These are phyloP conservation scores for Nineta flava DNA, from an alignment of 2,888 invertebrate species.

Conservation along the genomic window DNA sequence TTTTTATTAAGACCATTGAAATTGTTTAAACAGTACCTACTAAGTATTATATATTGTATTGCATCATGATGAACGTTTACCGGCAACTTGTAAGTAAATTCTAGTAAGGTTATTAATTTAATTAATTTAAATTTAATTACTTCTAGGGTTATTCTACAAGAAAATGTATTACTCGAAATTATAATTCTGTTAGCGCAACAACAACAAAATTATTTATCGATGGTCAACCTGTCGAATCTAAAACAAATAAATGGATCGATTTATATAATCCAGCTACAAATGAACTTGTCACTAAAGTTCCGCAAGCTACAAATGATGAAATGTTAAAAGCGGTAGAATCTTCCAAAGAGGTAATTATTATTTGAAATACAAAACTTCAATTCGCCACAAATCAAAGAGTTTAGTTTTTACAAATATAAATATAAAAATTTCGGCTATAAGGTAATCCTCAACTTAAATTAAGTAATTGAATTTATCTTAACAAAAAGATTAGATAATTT, in stretches of 20 bases:
- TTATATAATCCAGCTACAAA: slow-evolving; percentile 92
- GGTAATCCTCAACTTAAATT: no score
- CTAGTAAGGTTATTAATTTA: neutral
- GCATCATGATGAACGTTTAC: slow-evolving; percentile 12
- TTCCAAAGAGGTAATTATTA: slow-evolving; percentile 45
- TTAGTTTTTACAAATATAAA: neutral
- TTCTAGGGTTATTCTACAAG: no score
- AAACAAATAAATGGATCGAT: slow-evolving; percentile 86
- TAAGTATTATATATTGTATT: neutral
- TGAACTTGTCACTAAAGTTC: slow-evolving; percentile 65
- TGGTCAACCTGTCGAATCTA: slow-evolving; percentile 86
- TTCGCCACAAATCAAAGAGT: no score
- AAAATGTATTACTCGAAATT: no score
- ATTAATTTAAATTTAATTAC: no score
- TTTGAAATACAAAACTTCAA: slow-evolving; percentile 35
- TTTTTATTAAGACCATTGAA: no score
- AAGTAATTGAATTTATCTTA: no score
- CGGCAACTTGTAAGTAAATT: slow-evolving; percentile 29
- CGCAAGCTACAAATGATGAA: slow-evolving; percentile 75
- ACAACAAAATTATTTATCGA: slow-evolving; percentile 90
- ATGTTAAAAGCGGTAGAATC: slow-evolving; percentile 80
- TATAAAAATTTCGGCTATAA: no score
- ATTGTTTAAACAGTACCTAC: no score
- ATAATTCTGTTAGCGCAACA: no score
- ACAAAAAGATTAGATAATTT: no score